Evolutionary conservation across 2,888 invertebrate genomes (phyloP), one percentile per base, ranked within the genome.

Genomic region (Bembecia ichneumoniformis): DNA sequence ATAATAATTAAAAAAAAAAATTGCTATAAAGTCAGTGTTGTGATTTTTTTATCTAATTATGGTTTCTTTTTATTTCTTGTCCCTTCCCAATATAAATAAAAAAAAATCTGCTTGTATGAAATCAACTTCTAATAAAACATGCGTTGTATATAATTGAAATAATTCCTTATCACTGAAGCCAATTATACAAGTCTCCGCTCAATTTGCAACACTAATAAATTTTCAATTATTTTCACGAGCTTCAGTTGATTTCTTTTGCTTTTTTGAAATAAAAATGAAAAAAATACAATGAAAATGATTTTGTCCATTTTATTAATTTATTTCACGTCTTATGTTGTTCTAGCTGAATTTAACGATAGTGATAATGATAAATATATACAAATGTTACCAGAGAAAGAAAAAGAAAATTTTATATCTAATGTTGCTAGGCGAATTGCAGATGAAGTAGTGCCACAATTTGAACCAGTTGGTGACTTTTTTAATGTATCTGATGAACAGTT

Each of bases 301-400:
- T 49, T 59, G 28, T 49, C 62, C 53, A 51, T 72, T 47, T 43
- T 63, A 14, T 13, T 69, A 7, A 52, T 70, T 46, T 36, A 68
- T 44, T 51, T 59, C 45, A 47, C 52, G 15, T 40, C 14, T n/a
- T 40, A 9, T 10, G 15, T 44, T 17, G 17, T 15, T 17, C 13
- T 10, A 15, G 11, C 16, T 17, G 44, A 44, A 44, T 11, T 28
- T 28, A 28, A 11, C 4, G 64, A 68, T 3, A 70, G 60, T 56
- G 63, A 69, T n/a, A 71, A 75, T 45, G 58, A 59, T 3, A 77
- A 73, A 54, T 82, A 74, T 47, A 74, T 83, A 47, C 76, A 82
- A 59, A 58, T 75, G 28, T 57, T 86, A 13, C 75, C 81, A 0
- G 77, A 77, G 35, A 60, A 67, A 20, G 77, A 81, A 44, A 84